phyloP scores from a whole-genome alignment of 2,797 vertebrate species.

The Scolopax rusticola region DNA sequence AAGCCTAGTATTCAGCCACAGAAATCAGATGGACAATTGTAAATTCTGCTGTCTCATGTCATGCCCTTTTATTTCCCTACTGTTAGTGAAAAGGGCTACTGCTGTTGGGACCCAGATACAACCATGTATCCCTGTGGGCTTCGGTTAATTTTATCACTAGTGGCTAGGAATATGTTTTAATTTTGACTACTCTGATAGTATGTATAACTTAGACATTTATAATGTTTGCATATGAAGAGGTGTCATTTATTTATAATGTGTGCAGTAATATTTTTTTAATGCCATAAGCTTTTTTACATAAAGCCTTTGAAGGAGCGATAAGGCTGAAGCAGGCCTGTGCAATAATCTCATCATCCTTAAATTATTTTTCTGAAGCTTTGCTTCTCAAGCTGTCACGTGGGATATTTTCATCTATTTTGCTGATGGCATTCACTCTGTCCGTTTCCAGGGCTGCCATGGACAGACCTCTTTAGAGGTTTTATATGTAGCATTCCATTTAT shows the following conservation, averaged over 20 bases:
- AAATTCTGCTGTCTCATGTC: neutral
- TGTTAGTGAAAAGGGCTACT: neutral
- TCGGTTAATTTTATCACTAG: neutral
- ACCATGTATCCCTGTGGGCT: neutral
- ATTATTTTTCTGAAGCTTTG: constrained; percentile 38
- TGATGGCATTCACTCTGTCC: constrained; percentile 24
- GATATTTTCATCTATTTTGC: constrained; percentile 60
- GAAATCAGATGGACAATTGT: neutral
- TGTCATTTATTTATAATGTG: neutral
- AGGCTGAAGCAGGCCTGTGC: neutral
- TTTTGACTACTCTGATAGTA: neutral
- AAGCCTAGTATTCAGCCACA: neutral
- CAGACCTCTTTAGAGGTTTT: constrained; percentile 39
- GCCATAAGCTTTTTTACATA: neutral
- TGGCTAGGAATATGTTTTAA: neutral
- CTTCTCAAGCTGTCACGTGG: constrained; percentile 22
- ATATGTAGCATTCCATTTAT: constrained; percentile 45
- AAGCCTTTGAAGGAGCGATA: constrained; percentile 22
- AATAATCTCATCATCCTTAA: constrained; percentile 48
- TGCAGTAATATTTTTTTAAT: neutral
- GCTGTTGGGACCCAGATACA: neutral
- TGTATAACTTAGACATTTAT: neutral
- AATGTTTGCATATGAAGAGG: neutral
- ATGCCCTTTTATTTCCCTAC: neutral
- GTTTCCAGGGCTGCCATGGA: constrained; percentile 33